phyloP scores from a whole-genome alignment of 2,113 vertebrate genomes.

The Leptobrachium leishanense region DNA sequence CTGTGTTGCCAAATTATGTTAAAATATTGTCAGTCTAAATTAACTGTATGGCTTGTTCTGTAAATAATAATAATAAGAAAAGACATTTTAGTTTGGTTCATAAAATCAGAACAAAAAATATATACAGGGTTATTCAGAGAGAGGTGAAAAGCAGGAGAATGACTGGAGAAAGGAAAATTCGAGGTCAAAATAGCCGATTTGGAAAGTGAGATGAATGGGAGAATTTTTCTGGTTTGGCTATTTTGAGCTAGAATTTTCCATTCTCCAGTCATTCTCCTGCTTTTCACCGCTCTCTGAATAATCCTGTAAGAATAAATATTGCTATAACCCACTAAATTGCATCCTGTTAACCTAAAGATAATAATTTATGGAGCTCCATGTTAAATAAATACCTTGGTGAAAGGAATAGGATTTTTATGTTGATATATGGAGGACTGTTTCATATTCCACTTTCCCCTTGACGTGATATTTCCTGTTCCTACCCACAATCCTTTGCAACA shows the following conservation, averaged over 20 bases:
- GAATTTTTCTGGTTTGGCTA: too few species aligned
- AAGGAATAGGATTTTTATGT: constrained; percentile 3
- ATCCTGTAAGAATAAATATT: not conserved
- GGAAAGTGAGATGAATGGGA: too few species aligned
- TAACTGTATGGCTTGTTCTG: not conserved
- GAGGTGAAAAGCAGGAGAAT: too few species aligned
- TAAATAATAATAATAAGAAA: too few species aligned
- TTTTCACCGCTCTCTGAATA: too few species aligned
- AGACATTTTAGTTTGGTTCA: not conserved
- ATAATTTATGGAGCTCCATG: not conserved
- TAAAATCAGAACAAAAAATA: not conserved
- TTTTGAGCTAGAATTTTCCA: too few species aligned
- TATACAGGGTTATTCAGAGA: too few species aligned
- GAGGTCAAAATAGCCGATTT: too few species aligned
- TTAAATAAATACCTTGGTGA: constrained; percentile 1
- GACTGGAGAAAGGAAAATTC: too few species aligned
- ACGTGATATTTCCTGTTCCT: not conserved
- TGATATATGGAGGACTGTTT: not conserved
- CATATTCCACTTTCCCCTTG: not conserved
- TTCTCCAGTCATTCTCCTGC: too few species aligned
- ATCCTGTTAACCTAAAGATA: not conserved
- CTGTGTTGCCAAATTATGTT: not conserved
- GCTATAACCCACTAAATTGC: not conserved
- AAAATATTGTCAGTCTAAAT: not conserved
- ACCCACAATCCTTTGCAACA: not conserved